These are phyloP conservation scores for Cepaea hortensis DNA, from an alignment of 2,888 invertebrate species.

Conservation along the genomic window DNA sequence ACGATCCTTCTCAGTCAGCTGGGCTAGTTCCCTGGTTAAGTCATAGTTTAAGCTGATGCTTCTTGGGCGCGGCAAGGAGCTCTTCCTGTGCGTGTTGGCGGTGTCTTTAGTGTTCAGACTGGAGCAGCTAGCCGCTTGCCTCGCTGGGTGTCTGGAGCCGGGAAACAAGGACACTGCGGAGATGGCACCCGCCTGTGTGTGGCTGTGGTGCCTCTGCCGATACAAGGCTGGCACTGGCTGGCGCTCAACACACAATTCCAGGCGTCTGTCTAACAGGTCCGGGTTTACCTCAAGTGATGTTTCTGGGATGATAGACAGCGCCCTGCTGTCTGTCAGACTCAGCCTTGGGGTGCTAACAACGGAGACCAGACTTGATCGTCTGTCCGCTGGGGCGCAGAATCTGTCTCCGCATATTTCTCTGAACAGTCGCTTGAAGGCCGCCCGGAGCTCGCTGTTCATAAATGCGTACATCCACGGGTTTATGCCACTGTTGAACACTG, in stretches of 20 bases:
- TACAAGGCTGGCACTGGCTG: too few relatives aligned
- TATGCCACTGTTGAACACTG: slow-evolving; percentile 80
- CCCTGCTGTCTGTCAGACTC: slow-evolving; percentile 55
- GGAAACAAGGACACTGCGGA: background rate
- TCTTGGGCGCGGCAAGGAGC: background rate
- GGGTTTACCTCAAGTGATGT: background rate
- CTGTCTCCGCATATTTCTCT: slow-evolving; percentile 29
- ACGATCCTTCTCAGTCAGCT: background rate
- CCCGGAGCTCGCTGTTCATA: slow-evolving; percentile 81
- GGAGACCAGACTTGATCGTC: slow-evolving; percentile 54
- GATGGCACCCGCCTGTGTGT: background rate
- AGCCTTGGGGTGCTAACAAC: slow-evolving; percentile 50
- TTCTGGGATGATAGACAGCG: slow-evolving; percentile 36
- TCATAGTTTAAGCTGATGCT: background rate
- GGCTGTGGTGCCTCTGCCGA: too few relatives aligned
- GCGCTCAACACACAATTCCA: too few relatives aligned
- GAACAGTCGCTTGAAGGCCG: slow-evolving; percentile 77
- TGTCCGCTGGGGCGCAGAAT: slow-evolving; percentile 9
- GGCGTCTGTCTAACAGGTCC: too few relatives aligned
- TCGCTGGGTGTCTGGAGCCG: background rate
- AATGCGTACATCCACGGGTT: slow-evolving; percentile 84
- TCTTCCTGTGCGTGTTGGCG: too few relatives aligned
- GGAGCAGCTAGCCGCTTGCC: background rate
- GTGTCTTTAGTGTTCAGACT: background rate
- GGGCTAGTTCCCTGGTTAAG: background rate